Evolutionary conservation across 2,797 vertebrate species (phyloP).

Genomic region (Mionectes olivaceus): DNA sequence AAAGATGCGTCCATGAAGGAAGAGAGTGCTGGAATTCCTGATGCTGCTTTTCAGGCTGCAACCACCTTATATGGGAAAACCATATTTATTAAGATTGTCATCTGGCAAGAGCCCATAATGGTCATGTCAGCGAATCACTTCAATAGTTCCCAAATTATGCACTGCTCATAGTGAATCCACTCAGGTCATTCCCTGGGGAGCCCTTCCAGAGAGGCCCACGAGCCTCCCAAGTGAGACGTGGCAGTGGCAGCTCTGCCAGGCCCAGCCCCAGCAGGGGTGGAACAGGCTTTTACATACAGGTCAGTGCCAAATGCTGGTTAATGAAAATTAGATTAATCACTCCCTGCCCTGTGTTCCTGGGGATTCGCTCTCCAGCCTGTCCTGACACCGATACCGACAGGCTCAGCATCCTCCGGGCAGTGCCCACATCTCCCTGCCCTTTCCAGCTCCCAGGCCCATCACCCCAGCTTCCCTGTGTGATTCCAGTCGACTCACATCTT

Average conservation of each 20-base stretch:
- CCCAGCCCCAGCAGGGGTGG: background rate
- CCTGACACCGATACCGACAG: accelerated
- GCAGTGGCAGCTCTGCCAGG: background rate
- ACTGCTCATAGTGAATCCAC: background rate
- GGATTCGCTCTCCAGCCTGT: background rate
- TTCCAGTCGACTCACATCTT: background rate
- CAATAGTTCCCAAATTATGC: background rate
- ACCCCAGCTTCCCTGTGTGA: background rate
- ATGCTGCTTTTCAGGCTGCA: background rate
- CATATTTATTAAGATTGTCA: background rate
- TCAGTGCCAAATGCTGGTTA: background rate
- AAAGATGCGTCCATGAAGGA: background rate
- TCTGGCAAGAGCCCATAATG: background rate
- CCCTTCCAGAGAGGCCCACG: background rate
- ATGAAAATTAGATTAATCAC: slow-evolving; percentile 1
- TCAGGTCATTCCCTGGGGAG: background rate
- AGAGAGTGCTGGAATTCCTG: background rate
- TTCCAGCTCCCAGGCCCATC: background rate
- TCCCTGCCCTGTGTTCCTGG: accelerated
- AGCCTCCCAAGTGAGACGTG: background rate
- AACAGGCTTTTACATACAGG: background rate
- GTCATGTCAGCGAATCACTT: background rate
- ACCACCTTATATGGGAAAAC: slow-evolving; percentile 29
- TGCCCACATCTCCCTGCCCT: background rate
- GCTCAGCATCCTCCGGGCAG: background rate